These are phyloP conservation scores for Drymonia ruficornis DNA, from an alignment of 2,888 invertebrate species.

Conservation along the genomic window DNA sequence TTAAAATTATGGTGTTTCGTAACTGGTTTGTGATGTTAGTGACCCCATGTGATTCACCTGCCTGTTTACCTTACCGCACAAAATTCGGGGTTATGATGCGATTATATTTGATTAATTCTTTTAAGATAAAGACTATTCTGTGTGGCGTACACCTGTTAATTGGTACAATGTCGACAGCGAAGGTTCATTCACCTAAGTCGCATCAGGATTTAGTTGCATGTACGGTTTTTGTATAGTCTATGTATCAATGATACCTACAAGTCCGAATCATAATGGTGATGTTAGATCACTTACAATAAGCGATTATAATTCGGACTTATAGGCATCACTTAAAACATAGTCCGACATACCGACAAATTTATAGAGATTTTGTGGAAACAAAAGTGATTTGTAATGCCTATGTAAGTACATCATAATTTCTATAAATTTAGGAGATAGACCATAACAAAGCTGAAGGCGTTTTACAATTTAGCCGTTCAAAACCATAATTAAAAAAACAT, in stretches of 20 bases:
- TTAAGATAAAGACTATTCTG: conserved; percentile 34
- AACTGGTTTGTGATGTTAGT: conserved; percentile 69
- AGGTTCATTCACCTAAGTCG: conserved; percentile 28
- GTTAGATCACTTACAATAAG: no score
- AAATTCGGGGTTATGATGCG: conserved; percentile 29
- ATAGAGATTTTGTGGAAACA: no score
- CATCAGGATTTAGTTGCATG: neutral
- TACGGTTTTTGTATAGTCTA: neutral
- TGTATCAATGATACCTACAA: neutral
- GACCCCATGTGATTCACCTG: conserved; percentile 69
- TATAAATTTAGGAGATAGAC: no score
- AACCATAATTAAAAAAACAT: no score
- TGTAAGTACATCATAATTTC: no score
- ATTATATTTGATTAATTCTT: conserved; percentile 44
- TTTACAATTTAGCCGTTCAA: no score
- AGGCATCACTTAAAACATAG: no score
- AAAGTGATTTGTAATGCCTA: no score
- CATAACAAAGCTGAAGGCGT: no score
- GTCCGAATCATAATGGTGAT: no score
- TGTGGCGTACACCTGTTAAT: conserved; percentile 26
- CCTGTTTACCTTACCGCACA: conserved; percentile 56
- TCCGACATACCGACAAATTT: no score
- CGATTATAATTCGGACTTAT: no score
- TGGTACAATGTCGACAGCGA: conserved; percentile 15
- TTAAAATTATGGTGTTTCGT: conserved; percentile 56